phyloP scores from a whole-genome alignment of 2,113 vertebrate species.

The Monopterus albus region DNA sequence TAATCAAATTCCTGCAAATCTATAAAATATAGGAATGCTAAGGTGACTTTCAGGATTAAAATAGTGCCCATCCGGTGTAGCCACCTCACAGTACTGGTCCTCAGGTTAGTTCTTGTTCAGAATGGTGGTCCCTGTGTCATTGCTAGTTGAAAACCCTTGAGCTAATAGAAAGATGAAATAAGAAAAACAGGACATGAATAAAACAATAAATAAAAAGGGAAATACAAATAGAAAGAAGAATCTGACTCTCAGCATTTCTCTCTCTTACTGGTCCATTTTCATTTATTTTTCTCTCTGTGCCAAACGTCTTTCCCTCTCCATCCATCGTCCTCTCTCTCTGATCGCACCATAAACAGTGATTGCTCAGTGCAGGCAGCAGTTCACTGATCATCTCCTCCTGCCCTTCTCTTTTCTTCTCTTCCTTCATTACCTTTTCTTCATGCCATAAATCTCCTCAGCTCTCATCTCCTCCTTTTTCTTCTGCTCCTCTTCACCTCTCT shows the following conservation, averaged over 20 bases:
- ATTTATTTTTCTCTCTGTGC: constrained; percentile 32
- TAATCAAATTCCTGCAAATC: no score
- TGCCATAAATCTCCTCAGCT: constrained; percentile 45
- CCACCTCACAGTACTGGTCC: no score
- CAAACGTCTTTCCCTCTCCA: constrained; percentile 27
- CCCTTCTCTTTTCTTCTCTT: constrained; percentile 23
- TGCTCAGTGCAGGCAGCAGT: constrained; percentile 55
- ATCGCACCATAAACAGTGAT: constrained; percentile 70
- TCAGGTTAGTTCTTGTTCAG: no score
- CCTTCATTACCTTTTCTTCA: constrained; percentile 48
- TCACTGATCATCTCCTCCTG: constrained; percentile 54
- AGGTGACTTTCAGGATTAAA: no score
- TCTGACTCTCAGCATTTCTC: constrained; percentile 18
- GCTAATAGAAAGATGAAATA: no score
- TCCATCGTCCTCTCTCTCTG: neutral
- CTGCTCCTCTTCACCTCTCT: constrained; percentile 16
- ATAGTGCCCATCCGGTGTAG: no score
- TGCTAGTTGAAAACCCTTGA: no score
- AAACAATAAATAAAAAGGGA: neutral
- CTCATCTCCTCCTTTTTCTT: neutral
- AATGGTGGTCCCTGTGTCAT: no score
- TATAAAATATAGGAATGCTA: no score
- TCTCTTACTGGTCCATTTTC: constrained; percentile 14
- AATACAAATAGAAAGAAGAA: neutral
- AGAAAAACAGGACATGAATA: neutral